Evolutionary conservation across 2,888 invertebrate genomes (phyloP).

Genomic region (Acrobasis repandana): DNA sequence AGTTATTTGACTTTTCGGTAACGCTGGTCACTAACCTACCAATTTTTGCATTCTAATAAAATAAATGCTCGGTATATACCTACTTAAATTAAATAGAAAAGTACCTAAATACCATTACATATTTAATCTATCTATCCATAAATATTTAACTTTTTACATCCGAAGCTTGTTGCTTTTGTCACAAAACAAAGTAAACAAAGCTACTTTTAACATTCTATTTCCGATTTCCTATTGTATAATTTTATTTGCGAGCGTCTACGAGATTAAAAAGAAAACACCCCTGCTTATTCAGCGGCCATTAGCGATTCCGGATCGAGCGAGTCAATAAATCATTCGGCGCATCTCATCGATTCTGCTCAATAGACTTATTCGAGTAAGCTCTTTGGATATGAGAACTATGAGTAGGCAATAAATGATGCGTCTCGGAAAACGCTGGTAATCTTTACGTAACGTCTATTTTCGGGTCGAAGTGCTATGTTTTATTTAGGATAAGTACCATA

Average conservation of each 20-base stretch:
- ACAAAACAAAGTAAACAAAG: background rate
- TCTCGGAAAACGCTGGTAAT: slow-evolving; percentile 16
- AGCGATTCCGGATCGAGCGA: slow-evolving; percentile 52
- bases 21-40: no score
- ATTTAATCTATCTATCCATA: no score
- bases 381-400: slow-evolving; percentile 29
- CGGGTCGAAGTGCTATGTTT: background rate
- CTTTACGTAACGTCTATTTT: background rate
- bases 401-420: slow-evolving; percentile 46
- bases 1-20: no score
- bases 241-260: slow-evolving; percentile 20
- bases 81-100: no score
- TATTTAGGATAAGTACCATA: no score
- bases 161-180: no score
- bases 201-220: slow-evolving; percentile 14
- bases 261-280: slow-evolving; percentile 24
- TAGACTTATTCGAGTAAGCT: slow-evolving; percentile 45
- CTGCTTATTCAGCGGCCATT: slow-evolving; percentile 53
- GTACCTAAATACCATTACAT: no score
- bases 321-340: slow-evolving; percentile 77
- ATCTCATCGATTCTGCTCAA: slow-evolving; percentile 73
- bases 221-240: slow-evolving; percentile 7
- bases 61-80: no score
- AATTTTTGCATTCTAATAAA: no score
- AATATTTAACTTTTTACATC: no score